Conservation (phyloP, 2,888 invertebrate genomes). For the Agrilus biguttatus region DNA sequence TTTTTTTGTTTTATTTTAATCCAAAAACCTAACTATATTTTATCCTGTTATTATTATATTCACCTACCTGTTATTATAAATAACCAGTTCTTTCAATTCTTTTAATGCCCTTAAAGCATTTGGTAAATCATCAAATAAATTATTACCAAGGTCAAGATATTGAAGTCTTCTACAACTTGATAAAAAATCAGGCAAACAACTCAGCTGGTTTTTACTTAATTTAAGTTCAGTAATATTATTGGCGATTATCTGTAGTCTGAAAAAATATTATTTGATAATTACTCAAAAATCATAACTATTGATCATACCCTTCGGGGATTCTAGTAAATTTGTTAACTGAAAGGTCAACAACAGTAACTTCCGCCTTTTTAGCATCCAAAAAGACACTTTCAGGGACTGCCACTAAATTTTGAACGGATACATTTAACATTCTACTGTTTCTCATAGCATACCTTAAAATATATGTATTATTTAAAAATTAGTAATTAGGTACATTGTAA, state of each 20-base stretch:
- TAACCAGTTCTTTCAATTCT: constrained; percentile 60
- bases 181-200: constrained; percentile 47
- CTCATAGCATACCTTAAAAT: constrained; percentile 39
- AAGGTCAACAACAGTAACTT: constrained; percentile 62
- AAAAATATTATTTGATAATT: constrained; percentile 10
- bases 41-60: background rate
- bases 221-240: constrained; percentile 49
- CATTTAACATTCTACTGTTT: constrained; percentile 41
- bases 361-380: constrained; percentile 51
- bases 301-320: constrained; percentile 50
- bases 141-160: constrained; percentile 62
- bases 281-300: background rate
- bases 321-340: constrained; percentile 61
- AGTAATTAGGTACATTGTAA: background rate
- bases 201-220: constrained; percentile 55
- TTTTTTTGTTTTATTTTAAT: too few relatives aligned
- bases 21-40: too few relatives aligned
- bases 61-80: constrained; percentile 67
- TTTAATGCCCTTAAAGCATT: constrained; percentile 43
- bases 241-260: constrained; percentile 35
- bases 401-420: constrained; percentile 46
- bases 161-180: constrained; percentile 47
- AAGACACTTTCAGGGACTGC: constrained; percentile 59
- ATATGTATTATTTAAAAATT: constrained; percentile 2
- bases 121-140: constrained; percentile 51